Base-by-base conservation (phyloP, 1,140 invertebrate species). In the Drosophila triauraria region DNA sequence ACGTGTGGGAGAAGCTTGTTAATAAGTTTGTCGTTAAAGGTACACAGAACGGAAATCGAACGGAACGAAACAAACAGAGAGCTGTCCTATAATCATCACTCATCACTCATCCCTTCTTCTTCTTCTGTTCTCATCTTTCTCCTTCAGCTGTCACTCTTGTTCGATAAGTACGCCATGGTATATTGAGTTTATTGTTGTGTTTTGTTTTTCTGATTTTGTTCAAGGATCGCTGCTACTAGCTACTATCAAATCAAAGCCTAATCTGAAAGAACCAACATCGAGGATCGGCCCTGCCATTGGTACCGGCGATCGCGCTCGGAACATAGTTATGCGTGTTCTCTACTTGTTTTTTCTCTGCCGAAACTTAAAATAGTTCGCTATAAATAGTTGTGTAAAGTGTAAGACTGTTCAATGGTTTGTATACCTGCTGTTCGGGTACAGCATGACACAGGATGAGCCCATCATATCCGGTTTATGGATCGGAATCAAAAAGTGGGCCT, bases 381-480 rank as follows among this genome's bases (percentile, higher is more conserved):
- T 82, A 82, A 79, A 71, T 87, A 86, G 74, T 83, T 67, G 48
- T 68, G 75, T 76, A 62, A 60, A 81, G 64, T 86, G 75, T 85
- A 75, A 86, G 75, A 82, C 57, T 86, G 64, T 78, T 78, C 65
- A 78, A 78, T 76, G 50, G 71, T 80, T 84, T 87, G 72, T 87
- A 87, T 87, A 87, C 84, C 84, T 87, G 84, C 84, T 87, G 84
- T 84, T 87, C 84, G 80, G 84, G 84, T 87, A 87, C 83, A 87
- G 84, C 84, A 87, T 75, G 77, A 78, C 75, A 75, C 51, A 63
- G 53, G 72, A 84, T 69, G 72, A 76, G 60, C 54, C 53, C 51
- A 40, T 54, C 48, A 43, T 50, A 68, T 68, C 63, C 67, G 46
- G 50, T 56, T 30, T 32, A 57, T 40, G 43, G 47, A 20, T 56